phyloP scores from a whole-genome alignment of 2,113 vertebrate species.

The rabbit (Oryctolagus cuniculus) region mOryCun1.1 NC_091437.1:107680501-107681000 shows the following conservation, averaged over 20 bases:
- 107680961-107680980: too few species aligned
- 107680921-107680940: not conserved
- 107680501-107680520: too few species aligned
- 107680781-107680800: not conserved
- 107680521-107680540: too few species aligned
- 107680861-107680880: not conserved
- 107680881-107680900: not conserved
- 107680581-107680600: too few species aligned
- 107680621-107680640: too few species aligned
- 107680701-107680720: not conserved
- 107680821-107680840: not conserved
- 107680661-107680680: not conserved
- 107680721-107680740: conserved; percentile 7
- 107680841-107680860: not conserved
- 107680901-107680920: not conserved
- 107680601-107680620: too few species aligned
- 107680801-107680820: not conserved
- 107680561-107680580: too few species aligned
- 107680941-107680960: not conserved
- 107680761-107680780: not conserved
- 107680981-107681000: too few species aligned
- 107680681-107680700: not conserved
- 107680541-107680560: too few species aligned
- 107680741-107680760: not conserved
- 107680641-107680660: too few species aligned